phyloP scores from a whole-genome alignment of 2,888 invertebrate species.

The Osmoderma eremita region DNA sequence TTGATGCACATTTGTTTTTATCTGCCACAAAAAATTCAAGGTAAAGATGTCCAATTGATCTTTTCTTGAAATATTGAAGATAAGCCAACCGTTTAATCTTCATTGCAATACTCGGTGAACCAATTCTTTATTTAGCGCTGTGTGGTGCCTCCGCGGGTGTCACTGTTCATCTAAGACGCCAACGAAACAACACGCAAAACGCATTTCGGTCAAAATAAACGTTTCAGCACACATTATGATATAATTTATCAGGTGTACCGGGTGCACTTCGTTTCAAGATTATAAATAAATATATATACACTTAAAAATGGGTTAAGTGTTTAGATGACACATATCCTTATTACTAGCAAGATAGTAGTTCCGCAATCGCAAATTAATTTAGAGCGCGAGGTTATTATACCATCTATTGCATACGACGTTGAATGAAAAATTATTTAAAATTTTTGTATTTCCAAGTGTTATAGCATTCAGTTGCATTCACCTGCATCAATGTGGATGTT shows the following conservation, averaged over 20 bases:
- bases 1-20: no score
- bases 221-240: slow-evolving; percentile 8
- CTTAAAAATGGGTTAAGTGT: slow-evolving; percentile 37
- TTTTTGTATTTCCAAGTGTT: no score
- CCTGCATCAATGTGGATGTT: no score
- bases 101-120: slow-evolving; percentile 17
- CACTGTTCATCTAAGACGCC: slow-evolving; percentile 15
- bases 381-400: background rate
- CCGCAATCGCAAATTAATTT: slow-evolving; percentile 2
- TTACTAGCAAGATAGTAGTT: background rate
- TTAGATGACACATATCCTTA: slow-evolving; percentile 2
- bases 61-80: slow-evolving; percentile 46
- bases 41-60: no score
- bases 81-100: slow-evolving; percentile 45
- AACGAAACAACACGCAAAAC: slow-evolving; percentile 8
- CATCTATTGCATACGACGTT: no score
- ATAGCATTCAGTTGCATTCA: no score
- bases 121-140: slow-evolving; percentile 13
- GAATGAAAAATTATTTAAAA: no score
- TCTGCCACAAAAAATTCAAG: no score
- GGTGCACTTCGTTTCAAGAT: slow-evolving; percentile 13
- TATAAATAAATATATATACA: slow-evolving; percentile 25
- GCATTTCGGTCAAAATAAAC: slow-evolving; percentile 26
- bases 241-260: slow-evolving; percentile 30
- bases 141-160: background rate